Base-by-base conservation (phyloP, 1,140 invertebrate species). In the Paracyclopina nana region DNA sequence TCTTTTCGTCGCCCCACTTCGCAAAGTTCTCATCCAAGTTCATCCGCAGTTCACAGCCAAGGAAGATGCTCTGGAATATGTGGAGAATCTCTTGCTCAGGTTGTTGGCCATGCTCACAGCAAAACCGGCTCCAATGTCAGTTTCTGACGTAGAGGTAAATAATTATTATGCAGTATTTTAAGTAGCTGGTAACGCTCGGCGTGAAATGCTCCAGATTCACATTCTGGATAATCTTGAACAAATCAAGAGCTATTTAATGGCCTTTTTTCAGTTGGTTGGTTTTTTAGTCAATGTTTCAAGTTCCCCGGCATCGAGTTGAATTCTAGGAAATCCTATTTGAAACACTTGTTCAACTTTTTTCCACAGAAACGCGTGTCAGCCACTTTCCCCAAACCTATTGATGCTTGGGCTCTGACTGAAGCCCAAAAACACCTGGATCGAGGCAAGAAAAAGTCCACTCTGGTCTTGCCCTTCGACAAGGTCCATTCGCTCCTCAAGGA, bases 341-440 rank as follows among this genome's bases (percentile, higher is more conserved):
- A 49, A 88, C 94, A 71, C 80, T 95, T 49, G 86, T 92, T n/a
- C n/a, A 63, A 85, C n/a, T n/a, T n/a, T n/a, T n/a, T n/a, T n/a
- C n/a, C n/a, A n/a, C n/a, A n/a, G n/a, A n/a, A 92, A 57, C 71
- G 86, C 57, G 84, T 95, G 12, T 74, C 78, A 56, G 79, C 79
- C 55, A 86, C 82, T 27, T 92, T 95, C 70, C 88, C 88, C 0
- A 80, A 78, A 25, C 88, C 88, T 0, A 82, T 95, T 57, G 85
- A 94, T 62, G 77, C 77, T 59, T 94, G 86, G 83, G 85, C 87
- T 14, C 73, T 91, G 16, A 73, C 72, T 55, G 86, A 94, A 62
- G 88, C 87, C 1, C 78, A 79, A 56, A 78, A 80, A 55, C 79
- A 82, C 42, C 69, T 86, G 46, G 79, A 82, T 55, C 79, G 80